Evolutionary conservation across 2,888 invertebrate species (phyloP).

Genomic region (Volucella bombylans): DNA sequence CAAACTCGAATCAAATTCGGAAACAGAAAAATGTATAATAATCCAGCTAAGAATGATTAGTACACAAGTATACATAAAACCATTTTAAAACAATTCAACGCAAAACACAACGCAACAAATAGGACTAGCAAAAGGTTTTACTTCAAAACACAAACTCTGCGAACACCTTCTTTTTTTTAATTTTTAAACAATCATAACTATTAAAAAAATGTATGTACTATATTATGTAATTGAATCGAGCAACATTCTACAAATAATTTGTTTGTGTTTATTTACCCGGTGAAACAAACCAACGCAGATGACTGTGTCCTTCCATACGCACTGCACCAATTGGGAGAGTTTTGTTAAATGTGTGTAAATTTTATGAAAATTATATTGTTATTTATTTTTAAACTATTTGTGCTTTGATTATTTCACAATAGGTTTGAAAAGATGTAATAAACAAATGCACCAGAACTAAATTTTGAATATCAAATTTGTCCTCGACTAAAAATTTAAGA

Average conservation of each 20-base stretch:
- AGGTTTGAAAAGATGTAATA: background rate
- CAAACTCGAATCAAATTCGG: background rate
- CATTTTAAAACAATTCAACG: slow-evolving; percentile 26
- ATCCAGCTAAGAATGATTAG: background rate
- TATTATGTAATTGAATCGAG: slow-evolving; percentile 27
- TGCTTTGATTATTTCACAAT: slow-evolving; percentile 43
- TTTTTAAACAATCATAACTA: slow-evolving; percentile 1
- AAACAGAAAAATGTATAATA: background rate
- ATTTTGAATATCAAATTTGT: slow-evolving; percentile 3
- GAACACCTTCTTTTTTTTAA: slow-evolving; percentile 37
- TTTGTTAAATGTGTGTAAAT: slow-evolving; percentile 50
- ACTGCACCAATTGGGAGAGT: slow-evolving; percentile 76
- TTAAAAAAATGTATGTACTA: too few species aligned
- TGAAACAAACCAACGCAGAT: slow-evolving; percentile 81
- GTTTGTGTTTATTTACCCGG: slow-evolving; percentile 78
- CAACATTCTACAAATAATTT: slow-evolving; percentile 45
- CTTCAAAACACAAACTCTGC: slow-evolving; percentile 45
- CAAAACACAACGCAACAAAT: slow-evolving; percentile 31
- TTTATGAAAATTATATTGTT: slow-evolving; percentile 14
- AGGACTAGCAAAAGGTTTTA: slow-evolving; percentile 35
- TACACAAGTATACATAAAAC: slow-evolving; percentile 28
- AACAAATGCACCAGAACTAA: background rate
- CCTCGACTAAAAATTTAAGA: slow-evolving; percentile 33
- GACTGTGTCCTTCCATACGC: slow-evolving; percentile 79
- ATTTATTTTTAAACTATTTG: slow-evolving; percentile 27